These are phyloP conservation scores for Petrosia ficiformis DNA, from an alignment of 37 sponge, comb jelly and placozoan species.

Conservation along the genomic window DNA sequence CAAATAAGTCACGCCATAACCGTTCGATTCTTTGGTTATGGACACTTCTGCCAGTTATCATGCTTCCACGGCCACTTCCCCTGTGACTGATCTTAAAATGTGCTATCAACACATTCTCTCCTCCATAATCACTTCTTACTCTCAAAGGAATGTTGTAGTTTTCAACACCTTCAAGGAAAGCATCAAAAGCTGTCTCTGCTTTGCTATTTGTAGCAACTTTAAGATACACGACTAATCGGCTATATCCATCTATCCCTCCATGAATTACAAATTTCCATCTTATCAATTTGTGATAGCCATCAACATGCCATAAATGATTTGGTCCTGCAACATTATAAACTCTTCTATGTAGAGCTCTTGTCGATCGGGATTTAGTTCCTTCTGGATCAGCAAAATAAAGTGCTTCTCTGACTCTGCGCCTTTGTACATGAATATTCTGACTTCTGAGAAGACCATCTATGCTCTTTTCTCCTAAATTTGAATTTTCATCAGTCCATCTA, in stretches of 20 bases:
- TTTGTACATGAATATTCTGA: conserved; percentile 21
- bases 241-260: conserved; percentile 56
- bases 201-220: conserved; percentile 37
- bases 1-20: conserved; percentile 53
- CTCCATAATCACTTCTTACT: conserved; percentile 58
- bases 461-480: conserved; percentile 30
- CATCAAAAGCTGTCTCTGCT: conserved; percentile 38
- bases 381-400: conserved; percentile 51
- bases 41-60: conserved; percentile 50
- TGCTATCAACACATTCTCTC: conserved; percentile 61
- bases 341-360: too few relatives aligned
- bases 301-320: conserved; percentile 61
- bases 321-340: too few relatives aligned
- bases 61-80: conserved; percentile 43
- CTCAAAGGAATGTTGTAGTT: conserved; percentile 54
- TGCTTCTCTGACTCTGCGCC: conserved; percentile 17
- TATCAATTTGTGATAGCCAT: conserved; percentile 37
- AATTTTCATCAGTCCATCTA: too few relatives aligned
- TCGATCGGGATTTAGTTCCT: too few relatives aligned
- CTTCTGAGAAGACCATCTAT: conserved; percentile 14
- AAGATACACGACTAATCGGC: conserved; percentile 30
- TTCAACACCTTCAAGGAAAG: conserved; percentile 31
- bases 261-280: conserved; percentile 51
- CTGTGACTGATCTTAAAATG: too few relatives aligned
- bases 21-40: conserved; percentile 69